phyloP scores from a whole-genome alignment of 2,888 invertebrate species.

The Andrena chrysosceles region DNA sequence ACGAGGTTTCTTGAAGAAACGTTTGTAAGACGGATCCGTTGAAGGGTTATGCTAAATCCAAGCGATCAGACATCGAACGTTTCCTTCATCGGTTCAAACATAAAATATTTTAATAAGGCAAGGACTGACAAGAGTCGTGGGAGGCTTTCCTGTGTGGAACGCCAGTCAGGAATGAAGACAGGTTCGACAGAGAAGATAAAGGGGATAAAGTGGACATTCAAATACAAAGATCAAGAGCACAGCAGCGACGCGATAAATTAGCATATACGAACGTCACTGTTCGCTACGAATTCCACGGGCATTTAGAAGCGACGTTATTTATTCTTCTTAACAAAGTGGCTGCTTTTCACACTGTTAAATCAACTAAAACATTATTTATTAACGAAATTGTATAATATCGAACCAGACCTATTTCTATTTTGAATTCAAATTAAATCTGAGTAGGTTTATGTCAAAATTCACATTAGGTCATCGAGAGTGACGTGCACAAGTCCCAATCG shows the following conservation, averaged over 20 bases:
- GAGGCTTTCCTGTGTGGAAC: conserved; percentile 32
- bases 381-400: no score
- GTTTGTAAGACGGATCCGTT: not conserved
- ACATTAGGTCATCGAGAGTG: not conserved
- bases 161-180: conserved; percentile 21
- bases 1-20: conserved; percentile 7
- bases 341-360: not conserved
- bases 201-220: conserved; percentile 41
- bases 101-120: conserved; percentile 73
- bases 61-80: conserved; percentile 14
- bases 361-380: no score
- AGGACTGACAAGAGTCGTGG: conserved; percentile 43
- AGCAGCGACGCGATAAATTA: conserved; percentile 64
- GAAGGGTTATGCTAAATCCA: conserved; percentile 30
- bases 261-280: conserved; percentile 77
- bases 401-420: no score
- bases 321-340: conserved; percentile 43
- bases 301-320: conserved; percentile 66
- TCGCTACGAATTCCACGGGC: conserved; percentile 64
- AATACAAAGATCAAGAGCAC: conserved; percentile 47
- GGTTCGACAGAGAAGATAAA: conserved; percentile 37
- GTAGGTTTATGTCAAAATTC: conserved; percentile 16
- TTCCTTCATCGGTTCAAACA: conserved; percentile 52
- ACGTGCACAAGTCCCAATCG: conserved; percentile 30
- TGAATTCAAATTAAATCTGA: no score